Evolutionary conservation across 2,797 vertebrate genomes (phyloP).

Genomic region (Silurus aristotelis): DNA sequence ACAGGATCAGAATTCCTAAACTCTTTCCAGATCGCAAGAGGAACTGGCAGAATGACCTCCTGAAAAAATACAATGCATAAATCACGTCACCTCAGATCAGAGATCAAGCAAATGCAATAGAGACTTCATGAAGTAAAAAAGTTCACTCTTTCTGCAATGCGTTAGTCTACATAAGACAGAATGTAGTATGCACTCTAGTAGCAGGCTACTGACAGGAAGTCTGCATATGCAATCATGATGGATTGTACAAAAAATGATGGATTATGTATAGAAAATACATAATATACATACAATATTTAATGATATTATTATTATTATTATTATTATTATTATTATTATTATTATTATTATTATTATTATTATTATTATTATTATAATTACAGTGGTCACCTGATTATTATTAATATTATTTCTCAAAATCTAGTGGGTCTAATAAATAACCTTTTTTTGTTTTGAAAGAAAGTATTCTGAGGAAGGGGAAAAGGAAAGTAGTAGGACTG

Average conservation of each 20-base stretch:
- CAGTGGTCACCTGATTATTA: too few relatives aligned
- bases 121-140: slow-evolving; percentile 4
- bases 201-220: background rate
- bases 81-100: background rate
- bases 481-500: background rate
- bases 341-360: too few relatives aligned
- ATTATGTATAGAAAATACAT: background rate
- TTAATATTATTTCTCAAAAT: background rate
- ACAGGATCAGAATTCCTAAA: slow-evolving; percentile 81
- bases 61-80: slow-evolving; percentile 85
- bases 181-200: background rate
- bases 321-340: too few relatives aligned
- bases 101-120: background rate
- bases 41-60: slow-evolving; percentile 88
- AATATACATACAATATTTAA: too few relatives aligned
- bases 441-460: background rate
- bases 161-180: background rate
- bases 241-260: background rate
- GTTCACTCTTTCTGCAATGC: background rate
- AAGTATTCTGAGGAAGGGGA: background rate
- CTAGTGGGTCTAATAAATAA: background rate
- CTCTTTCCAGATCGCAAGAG: slow-evolving; percentile 86
- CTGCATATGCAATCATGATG: background rate
- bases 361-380: too few relatives aligned
- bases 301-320: too few relatives aligned